Evolutionary conservation across 2,113 vertebrate genomes (phyloP), one percentile per base, ranked within the genome.

Genomic region (Cheilinus undulatus): DNA sequence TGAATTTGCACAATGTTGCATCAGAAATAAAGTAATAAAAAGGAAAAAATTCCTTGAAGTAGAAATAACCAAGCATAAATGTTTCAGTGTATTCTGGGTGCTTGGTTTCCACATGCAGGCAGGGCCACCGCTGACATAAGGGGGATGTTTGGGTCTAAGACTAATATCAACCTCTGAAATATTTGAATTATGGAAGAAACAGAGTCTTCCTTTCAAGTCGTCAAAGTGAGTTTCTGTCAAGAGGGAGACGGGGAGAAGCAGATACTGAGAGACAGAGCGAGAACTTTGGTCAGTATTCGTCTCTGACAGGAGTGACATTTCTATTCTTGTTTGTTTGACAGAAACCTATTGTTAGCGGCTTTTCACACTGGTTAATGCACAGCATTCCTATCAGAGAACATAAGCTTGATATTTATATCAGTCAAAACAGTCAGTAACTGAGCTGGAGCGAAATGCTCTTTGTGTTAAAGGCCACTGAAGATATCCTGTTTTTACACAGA

Each of bases 131-230:
- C 68, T 86, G 83, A 78, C 82, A 81, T 60, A 56, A 73, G 49
- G 73, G 57, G 67, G 82, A 49, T 80, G 81, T 72, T 69, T 59
- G 61, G 65, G 87, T 84, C 82, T 87, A 69, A 59, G 79, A 83
- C 76, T 85, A 87, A 92, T 91, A 93, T 91, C 83, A 83, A 88
- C 59, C 66, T 70, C 87, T 90, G 86, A 91, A 92, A 89, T 87
- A 88, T 91, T 88, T 93, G 82, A 93, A 94, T 94, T 93, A 93
- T 93, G 81, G 74, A 93, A 71, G 88, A 88, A 91, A 91, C 85
- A 80, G 80, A 88, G 76, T 80, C 80, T 67, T 79, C 82, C 87
- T 91, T 93, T 92, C 86, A 91, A 85, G 90, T 90, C 76, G 85
- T 93, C 91, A 91, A 86, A 89, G 83, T 82, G 80, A 89, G 88